Evolutionary conservation across 2,888 invertebrate genomes (phyloP).

Genomic region (Athalia cordata): DNA sequence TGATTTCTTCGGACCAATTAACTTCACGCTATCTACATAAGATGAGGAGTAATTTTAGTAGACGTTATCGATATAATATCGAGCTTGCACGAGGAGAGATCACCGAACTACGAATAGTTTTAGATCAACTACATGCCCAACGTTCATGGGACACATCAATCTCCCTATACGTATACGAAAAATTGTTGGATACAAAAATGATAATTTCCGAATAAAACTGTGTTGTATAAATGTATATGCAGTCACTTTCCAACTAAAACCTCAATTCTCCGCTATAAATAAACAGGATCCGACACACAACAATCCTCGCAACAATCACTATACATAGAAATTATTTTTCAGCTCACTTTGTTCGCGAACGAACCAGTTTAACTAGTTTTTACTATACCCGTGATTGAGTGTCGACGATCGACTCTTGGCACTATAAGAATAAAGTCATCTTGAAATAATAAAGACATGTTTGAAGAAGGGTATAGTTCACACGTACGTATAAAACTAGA

Average conservation of each 20-base stretch:
- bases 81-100: background rate
- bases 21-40: background rate
- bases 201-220: no score
- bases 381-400: background rate
- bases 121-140: background rate
- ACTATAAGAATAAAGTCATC: background rate
- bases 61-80: background rate
- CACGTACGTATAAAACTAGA: no score
- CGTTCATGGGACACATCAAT: no score
- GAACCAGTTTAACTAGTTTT: constrained; percentile 28
- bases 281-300: background rate
- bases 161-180: no score
- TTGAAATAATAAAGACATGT: no score
- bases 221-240: no score
- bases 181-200: no score
- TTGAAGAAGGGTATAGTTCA: no score
- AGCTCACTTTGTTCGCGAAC: background rate
- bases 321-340: background rate
- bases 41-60: constrained; percentile 6
- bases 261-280: background rate
- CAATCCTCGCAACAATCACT: background rate
- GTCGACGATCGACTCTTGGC: background rate
- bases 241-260: no score
- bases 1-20: constrained; percentile 24
- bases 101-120: background rate